These are phyloP conservation scores for Phyllotreta cruciferae DNA, from an alignment of 2,888 invertebrate genomes.

Conservation along the genomic window DNA sequence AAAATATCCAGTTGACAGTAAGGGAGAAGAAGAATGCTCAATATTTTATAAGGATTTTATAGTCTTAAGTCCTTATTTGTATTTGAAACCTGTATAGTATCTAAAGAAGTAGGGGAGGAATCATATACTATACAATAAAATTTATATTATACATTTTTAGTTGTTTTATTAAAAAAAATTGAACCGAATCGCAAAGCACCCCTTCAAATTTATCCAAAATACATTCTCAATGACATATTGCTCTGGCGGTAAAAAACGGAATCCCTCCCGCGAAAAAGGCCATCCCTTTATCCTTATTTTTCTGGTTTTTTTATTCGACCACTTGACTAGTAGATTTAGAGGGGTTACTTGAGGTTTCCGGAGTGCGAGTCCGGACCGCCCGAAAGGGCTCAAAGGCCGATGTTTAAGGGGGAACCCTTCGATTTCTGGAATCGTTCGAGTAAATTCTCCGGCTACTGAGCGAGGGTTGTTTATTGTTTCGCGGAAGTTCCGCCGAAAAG, in stretches of 20 bases:
- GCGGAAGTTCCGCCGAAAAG: not conserved
- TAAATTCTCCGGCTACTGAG: constrained; percentile 7
- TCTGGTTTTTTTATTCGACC: constrained; percentile 51
- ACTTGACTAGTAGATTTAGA: constrained; percentile 54
- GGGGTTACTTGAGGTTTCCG: constrained; percentile 48
- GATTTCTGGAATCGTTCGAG: constrained; percentile 19
- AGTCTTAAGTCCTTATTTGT: constrained; percentile 42
- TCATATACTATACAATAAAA: not conserved
- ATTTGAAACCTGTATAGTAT: constrained; percentile 40
- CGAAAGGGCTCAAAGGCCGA: constrained; percentile 27
- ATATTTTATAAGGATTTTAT: constrained; percentile 52
- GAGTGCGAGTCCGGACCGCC: constrained; percentile 28
- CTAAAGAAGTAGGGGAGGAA: constrained; percentile 16
- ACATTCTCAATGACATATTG: constrained; percentile 50
- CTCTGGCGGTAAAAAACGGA: constrained; percentile 52
- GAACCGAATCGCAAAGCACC: too few relatives aligned
- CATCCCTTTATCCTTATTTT: constrained; percentile 45
- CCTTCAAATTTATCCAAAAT: too few relatives aligned
- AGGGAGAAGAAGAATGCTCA: constrained; percentile 49
- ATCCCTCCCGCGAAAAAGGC: constrained; percentile 52
- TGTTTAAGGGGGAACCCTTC: constrained; percentile 24
- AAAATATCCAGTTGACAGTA: constrained; percentile 56
- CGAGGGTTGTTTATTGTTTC: constrained; percentile 16
- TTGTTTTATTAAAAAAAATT: too few relatives aligned
- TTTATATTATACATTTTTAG: too few relatives aligned